Evolutionary conservation across 2,113 vertebrate genomes (phyloP), one percentile per base, ranked within the genome.

Genomic region (Psilopsiagon aymara): DNA sequence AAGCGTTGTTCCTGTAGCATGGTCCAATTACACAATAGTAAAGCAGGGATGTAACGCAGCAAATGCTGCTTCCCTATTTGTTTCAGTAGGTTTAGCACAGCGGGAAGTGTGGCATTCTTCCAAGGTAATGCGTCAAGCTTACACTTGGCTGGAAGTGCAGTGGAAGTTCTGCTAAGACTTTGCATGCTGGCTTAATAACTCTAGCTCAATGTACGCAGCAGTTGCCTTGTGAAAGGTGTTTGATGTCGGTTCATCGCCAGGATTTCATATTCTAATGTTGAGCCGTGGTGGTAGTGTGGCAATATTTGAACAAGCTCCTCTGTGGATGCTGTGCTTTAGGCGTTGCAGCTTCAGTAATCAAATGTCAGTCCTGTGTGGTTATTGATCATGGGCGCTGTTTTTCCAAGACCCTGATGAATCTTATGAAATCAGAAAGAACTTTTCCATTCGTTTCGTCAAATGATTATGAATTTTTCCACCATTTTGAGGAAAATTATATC

Each of bases 31-130:
- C 97, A 95, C 97, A 95, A 97, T 94, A 97, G 97, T 97, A 98
- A 97, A 98, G 97, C 94, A 96, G 95, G 95, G 97, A 97, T 96
- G 97, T 95, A 97, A 96, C 91, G 84, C 97, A 95, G 97, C 94
- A 97, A 97, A 97, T 97, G 94, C 96, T 94, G 96, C 96, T 98
- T 97, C 98, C 94, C 98, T 97, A 98, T 98, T 98, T 98, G 98
- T 98, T 97, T 98, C 98, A 98, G 98, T 97, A 97, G 98, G 98
- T 98, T 98, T 98, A 97, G 98, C 98, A 98, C 98, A 98, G 98
- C 83, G 17, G 98, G 98, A 94, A 92, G 51, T 5, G 35, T 97
- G 95, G 92, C 93, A 90, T 95, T 97, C 92, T 96, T 97, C 96
- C 96, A 98, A 95, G 95, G 96, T 97, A 97, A 92, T 94, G 92